These are phyloP conservation scores for Sminthurinus aureus DNA, from an alignment of 2,888 invertebrate species.

Conservation along the genomic window DNA sequence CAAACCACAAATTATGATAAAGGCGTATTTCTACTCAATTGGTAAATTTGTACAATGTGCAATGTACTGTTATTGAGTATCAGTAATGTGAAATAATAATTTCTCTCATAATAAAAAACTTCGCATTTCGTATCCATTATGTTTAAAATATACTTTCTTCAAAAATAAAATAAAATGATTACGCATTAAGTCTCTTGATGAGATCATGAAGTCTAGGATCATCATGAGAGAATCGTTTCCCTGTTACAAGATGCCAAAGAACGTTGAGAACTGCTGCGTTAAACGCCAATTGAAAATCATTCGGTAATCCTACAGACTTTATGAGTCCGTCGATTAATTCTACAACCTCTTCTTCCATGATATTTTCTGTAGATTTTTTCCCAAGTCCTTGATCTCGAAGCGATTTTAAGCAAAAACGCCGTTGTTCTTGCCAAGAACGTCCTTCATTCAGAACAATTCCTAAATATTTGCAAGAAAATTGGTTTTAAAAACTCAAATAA, in stretches of 20 bases:
- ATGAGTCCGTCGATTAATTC: constrained; percentile 25
- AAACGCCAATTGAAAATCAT: constrained; percentile 22
- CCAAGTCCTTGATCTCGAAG: constrained; percentile 38
- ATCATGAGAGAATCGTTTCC: constrained; percentile 38
- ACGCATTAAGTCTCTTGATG: constrained; percentile 30
- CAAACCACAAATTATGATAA: not conserved
- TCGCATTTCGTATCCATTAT: not conserved
- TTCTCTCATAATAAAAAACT: constrained; percentile 20
- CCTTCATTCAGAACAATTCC: constrained; percentile 31
- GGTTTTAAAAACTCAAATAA: not conserved
- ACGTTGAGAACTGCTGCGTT: constrained; percentile 34
- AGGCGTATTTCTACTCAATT: not conserved
- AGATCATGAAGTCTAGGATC: constrained; percentile 35
- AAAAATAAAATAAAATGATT: no score
- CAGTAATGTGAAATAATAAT: constrained; percentile 41
- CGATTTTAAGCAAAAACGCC: constrained; percentile 29
- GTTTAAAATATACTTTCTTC: not conserved
- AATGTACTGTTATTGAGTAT: not conserved
- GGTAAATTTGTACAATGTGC: not conserved
- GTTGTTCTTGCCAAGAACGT: constrained; percentile 34
- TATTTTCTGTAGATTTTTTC: constrained; percentile 25
- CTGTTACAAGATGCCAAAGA: constrained; percentile 32
- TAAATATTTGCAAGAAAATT: not conserved
- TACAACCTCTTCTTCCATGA: constrained; percentile 15
- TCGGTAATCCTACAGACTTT: constrained; percentile 9